A percentile compares a stretch with the other conserved stretches of the same genome.
These are phyloP conservation scores for Aphodius granarius DNA, from an alignment of 2,888 invertebrate genomes.

Conservation along the genomic window DNA sequence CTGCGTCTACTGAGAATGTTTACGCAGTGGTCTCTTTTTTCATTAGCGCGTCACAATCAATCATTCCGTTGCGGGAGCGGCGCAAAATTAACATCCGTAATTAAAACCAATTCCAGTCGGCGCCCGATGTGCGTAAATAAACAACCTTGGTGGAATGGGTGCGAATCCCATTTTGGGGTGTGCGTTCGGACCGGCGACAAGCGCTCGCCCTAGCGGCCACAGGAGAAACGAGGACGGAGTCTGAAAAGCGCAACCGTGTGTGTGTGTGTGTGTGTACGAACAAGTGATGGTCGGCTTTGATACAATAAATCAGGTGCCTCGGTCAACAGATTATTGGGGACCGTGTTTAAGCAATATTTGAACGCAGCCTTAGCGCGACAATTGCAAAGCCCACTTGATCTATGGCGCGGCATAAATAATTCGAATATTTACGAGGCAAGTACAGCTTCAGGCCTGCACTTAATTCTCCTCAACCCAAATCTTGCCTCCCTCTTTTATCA, in stretches of 20 bases:
- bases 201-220: not conserved
- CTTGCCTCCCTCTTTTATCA: not conserved
- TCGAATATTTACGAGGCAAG: slow-evolving; percentile 19
- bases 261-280: not conserved
- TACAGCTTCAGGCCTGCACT: slow-evolving; percentile 3
- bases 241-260: slow-evolving; percentile 5
- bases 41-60: slow-evolving; percentile 7
- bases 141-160: slow-evolving; percentile 22
- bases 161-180: slow-evolving; percentile 2
- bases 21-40: not conserved
- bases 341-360: slow-evolving; percentile 31
- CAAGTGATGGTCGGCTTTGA: slow-evolving; percentile 31
- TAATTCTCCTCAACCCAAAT: not conserved
- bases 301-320: slow-evolving; percentile 36
- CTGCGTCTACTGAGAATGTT: not conserved
- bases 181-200: not conserved
- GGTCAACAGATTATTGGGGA: slow-evolving; percentile 34
- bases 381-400: slow-evolving; percentile 31
- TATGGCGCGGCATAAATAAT: slow-evolving; percentile 32
- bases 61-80: not conserved
- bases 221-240: not conserved
- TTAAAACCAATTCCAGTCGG: slow-evolving; percentile 14
- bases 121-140: slow-evolving; percentile 14
- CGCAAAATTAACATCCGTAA: slow-evolving; percentile 15
- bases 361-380: slow-evolving; percentile 30